Base-by-base conservation (phyloP, 2,113 vertebrate genomes). In the Falcunculus frontatus region DNA sequence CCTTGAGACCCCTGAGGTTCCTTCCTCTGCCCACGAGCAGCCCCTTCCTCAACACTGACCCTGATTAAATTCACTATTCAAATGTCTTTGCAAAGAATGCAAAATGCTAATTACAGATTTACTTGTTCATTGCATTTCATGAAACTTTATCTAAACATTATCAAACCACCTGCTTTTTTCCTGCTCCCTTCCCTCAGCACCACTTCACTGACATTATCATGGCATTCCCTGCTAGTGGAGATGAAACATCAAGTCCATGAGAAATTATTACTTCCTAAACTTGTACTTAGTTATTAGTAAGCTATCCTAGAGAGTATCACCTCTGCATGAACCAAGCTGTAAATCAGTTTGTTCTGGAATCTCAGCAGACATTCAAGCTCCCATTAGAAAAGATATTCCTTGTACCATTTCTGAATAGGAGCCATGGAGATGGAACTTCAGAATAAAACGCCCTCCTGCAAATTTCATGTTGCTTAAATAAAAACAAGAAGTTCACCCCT, bases 11-110 rank as follows among this genome's bases (percentile, higher is more conserved):
- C 21, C 57, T 32, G 17, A 60, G 22, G 23, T 12, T 50, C 46
- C 20, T 64, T 62, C 11, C 35, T 56, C 35, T 57, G 32, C 47
- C 22, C 4, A 2, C 16, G 6, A 72, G 33, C n/a, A 41, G 20
- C 32, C 57, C 11, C 6, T 8, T 78, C 56, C 62, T 83, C 76
- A 76, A 0, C 25, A 65, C 3, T 0, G 0, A 37, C 23, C n/a
- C 26, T 16, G 35, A 39, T 15, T 62, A 65, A 52, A 53, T 7
- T n/a, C 50, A 52, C 27, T 33, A 13, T 7, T 69, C 50, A 60
- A 44, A 26, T 7, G 26, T n/a, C 56, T 64, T 56, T 18, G 32
- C 42, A 82, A 93, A 63, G 25, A 84, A 52, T 29, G 33, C 37
- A 68, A 69, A 81, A 47, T 70, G 35, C 7, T 42, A 29, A 81